Evolutionary conservation across 2,797 vertebrate species (phyloP).

Genomic region (Artibeus lituratus): DNA sequence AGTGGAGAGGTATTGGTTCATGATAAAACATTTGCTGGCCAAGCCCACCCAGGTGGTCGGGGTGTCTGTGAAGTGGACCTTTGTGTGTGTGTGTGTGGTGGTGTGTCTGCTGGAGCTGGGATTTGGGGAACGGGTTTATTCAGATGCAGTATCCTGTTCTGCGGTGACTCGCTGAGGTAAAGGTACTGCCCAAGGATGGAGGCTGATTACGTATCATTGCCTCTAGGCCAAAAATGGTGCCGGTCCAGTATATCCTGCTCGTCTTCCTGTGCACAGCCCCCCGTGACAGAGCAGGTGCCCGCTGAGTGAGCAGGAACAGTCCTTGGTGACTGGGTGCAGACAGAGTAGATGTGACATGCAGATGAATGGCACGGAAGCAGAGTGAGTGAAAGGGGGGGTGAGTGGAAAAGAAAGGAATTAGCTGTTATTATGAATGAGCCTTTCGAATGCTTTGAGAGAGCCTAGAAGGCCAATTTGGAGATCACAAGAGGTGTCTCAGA

Average conservation of each 20-base stretch:
- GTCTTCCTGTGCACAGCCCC: rapidly evolving
- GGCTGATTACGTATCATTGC: rapidly evolving
- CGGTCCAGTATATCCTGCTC: neutral
- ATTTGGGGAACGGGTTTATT: neutral
- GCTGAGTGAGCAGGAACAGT: neutral
- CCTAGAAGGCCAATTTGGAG: neutral
- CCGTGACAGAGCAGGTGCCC: neutral
- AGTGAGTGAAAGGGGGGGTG: neutral
- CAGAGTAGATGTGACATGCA: neutral
- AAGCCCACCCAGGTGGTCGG: neutral
- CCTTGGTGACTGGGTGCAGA: neutral
- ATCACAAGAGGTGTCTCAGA: neutral
- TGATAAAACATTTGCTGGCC: neutral
- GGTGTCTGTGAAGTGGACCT: neutral
- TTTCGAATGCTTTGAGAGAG: neutral
- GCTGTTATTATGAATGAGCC: neutral
- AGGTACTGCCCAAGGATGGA: neutral
- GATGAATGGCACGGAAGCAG: neutral
- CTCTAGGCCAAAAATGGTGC: neutral
- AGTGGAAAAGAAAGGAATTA: neutral
- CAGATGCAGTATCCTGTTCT: neutral
- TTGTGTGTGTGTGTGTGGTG: too few species aligned
- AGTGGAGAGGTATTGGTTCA: neutral
- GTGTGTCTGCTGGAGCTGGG: neutral
- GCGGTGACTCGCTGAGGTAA: neutral